phyloP scores from a whole-genome alignment of 2,888 invertebrate species.

The Spodoptera littoralis region DNA sequence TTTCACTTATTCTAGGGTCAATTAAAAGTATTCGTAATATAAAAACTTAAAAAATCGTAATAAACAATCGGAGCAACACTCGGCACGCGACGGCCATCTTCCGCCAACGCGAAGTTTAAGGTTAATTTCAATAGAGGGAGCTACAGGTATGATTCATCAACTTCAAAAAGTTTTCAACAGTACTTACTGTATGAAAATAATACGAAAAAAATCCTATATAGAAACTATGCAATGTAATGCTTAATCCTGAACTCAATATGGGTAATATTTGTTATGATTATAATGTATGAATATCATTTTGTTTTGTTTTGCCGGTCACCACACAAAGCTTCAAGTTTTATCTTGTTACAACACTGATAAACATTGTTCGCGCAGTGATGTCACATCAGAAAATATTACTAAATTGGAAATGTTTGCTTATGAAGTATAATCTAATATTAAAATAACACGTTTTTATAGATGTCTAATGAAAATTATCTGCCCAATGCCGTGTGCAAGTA shows the following conservation, averaged over 20 bases:
- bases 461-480: no score
- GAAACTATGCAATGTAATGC: background rate
- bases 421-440: no score
- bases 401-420: background rate
- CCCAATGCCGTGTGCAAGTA: no score
- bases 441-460: no score
- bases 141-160: conserved; percentile 48
- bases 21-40: conserved; percentile 65
- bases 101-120: conserved; percentile 82
- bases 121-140: conserved; percentile 79
- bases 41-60: conserved; percentile 82
- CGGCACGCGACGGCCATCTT: conserved; percentile 88
- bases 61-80: conserved; percentile 85
- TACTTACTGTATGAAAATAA: background rate
- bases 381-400: background rate
- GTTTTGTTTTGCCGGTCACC: conserved; percentile 29
- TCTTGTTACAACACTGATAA: conserved; percentile 38
- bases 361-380: conserved; percentile 27
- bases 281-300: background rate
- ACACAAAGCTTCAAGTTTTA: conserved; percentile 22
- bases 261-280: background rate
- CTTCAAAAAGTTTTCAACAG: conserved; percentile 7
- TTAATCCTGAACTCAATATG: background rate
- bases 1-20: conserved; percentile 67
- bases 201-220: background rate